A percentile compares a stretch with the other conserved stretches of the same genome.
phyloP scores from a whole-genome alignment of 2,888 invertebrate species.

The Ferrisia virgata region DNA sequence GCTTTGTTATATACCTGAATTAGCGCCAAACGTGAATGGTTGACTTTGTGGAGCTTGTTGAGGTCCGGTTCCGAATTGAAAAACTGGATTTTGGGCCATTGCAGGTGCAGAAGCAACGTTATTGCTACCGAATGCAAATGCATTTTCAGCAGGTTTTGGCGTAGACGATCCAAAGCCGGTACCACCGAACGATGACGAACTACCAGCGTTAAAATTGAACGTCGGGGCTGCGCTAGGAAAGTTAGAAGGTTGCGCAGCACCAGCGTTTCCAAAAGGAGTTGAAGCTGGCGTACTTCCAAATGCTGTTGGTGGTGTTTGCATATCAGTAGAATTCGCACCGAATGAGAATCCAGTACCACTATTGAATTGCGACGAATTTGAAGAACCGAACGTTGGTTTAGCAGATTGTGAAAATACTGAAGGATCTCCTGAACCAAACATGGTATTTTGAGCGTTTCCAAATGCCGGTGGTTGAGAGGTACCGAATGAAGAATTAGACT shows the following conservation, averaged over 20 bases:
- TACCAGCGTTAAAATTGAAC: background rate
- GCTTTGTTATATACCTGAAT: background rate
- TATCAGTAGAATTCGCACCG: background rate
- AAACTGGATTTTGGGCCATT: background rate
- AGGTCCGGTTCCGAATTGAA: background rate
- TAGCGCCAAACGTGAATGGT: slow-evolving; percentile 20
- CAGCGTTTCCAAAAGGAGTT: background rate
- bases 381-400: background rate
- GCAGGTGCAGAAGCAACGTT: background rate
- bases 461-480: background rate
- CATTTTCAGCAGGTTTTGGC: background rate
- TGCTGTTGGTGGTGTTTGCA: background rate
- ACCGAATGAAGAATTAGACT: background rate
- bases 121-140: background rate
- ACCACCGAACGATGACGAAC: background rate
- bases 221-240: background rate
- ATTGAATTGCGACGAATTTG: background rate
- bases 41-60: background rate
- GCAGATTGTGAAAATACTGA: background rate
- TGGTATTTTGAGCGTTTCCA: background rate
- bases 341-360: background rate
- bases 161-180: background rate
- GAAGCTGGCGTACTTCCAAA: background rate
- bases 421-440: background rate
- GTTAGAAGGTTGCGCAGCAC: background rate